Conservation (phyloP, 2,797 vertebrate genomes). For the Hydrocynus forskahlii region DNA sequence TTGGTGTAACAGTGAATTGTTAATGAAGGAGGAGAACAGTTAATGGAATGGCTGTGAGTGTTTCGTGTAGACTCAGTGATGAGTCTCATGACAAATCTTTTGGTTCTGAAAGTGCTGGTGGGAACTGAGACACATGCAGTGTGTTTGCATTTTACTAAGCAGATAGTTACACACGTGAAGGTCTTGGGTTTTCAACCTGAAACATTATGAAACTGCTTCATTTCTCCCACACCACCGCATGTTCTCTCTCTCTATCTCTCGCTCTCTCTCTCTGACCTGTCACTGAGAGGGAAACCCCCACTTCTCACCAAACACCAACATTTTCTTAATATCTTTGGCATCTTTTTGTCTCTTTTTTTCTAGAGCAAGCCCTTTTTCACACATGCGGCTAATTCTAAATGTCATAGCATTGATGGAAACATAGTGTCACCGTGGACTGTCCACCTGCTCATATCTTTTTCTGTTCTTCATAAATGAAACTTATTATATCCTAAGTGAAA, state of each 20-base stretch:
- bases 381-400: conserved; percentile 73
- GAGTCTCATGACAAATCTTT: conserved; percentile 19
- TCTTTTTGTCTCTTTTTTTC: conserved; percentile 52
- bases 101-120: conserved; percentile 39
- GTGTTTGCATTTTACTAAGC: conserved; percentile 58
- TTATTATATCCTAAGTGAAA: conserved; percentile 25
- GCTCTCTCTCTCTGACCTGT: conserved; percentile 65
- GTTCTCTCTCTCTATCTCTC: conserved; percentile 52
- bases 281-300: conserved; percentile 71
- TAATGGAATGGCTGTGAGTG: no score
- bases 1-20: conserved; percentile 32
- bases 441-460: conserved; percentile 42
- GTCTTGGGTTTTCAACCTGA: conserved; percentile 70
- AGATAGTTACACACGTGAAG: conserved; percentile 69
- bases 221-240: conserved; percentile 73
- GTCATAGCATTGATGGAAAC: conserved; percentile 64
- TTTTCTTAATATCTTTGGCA: conserved; percentile 71
- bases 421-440: conserved; percentile 46
- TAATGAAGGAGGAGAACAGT: not conserved
- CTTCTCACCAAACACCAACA: conserved; percentile 82
- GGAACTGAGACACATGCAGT: conserved; percentile 25
- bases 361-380: conserved; percentile 27
- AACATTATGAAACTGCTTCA: conserved; percentile 74
- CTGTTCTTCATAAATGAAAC: conserved; percentile 59
- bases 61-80: conserved; percentile 13